Base-by-base conservation (phyloP, 2,888 invertebrate species). In the Phrixothrix hirtus region DNA sequence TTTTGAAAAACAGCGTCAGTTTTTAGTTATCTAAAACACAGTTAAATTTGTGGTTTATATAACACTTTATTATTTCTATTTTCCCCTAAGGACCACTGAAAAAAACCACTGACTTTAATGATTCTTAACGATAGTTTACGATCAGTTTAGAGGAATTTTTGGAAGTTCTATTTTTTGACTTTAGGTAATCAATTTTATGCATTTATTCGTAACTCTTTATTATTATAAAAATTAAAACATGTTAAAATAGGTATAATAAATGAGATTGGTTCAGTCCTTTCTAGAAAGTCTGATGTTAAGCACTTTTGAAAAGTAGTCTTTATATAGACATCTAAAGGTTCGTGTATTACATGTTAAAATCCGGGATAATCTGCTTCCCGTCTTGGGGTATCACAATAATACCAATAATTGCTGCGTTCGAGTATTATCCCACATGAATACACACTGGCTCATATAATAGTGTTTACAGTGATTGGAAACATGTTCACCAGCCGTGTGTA, bases 401-500 rank as follows among this genome's bases (percentile, higher is more conserved):
- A 71, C 70, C 68, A 69, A 72, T 74, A 72, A 74, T 74, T 74
- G 73, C 71, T 70, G 68, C 66, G 68, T 69, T 66, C 64, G 65
- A 63, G 71, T 71, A 71, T 74, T 74, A 74, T 72, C 57, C 61
- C 73, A 69, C 73, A 72, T 73, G 74, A 71, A 70, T 73, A 71
- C 73, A 72, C 72, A 59, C 68, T 67, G 64, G 70, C 70, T 71
- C 71, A 69, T 67, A 67, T 73, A 72, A 73, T 72, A 67, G 72
- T 74, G 72, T 72, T 74, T 73, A 73, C 71, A 71, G 72, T 71
- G 71, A 74, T 74, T 74, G 74, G 71, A 74, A 73, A 72, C 71
- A 71, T 73, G 71, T 65, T 69, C 73, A 70, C 62, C 65, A 65
- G 61, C 65, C 71, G 68, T 68, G 51, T 55, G 55, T 59, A 65